phyloP scores from a whole-genome alignment of 2,888 invertebrate species.

The Onchidella celtica region DNA sequence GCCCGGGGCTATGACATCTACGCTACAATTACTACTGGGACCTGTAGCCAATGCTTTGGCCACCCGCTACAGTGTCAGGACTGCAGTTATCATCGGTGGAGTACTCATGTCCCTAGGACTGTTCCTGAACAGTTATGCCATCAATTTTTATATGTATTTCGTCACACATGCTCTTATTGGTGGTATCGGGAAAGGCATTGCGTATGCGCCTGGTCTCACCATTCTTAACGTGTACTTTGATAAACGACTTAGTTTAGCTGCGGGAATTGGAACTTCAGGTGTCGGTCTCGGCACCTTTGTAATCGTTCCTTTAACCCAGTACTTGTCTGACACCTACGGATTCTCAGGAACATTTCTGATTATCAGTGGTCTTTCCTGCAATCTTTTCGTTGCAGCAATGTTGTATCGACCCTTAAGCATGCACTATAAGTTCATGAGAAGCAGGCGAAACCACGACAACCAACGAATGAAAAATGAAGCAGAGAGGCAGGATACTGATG shows the following conservation, averaged over 20 bases:
- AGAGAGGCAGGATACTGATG: too few species aligned
- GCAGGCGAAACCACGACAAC: neutral
- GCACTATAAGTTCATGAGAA: constrained; percentile 50
- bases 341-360: constrained; percentile 66
- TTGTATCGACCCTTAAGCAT: constrained; percentile 63
- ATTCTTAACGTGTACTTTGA: constrained; percentile 67
- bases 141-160: constrained; percentile 58
- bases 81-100: constrained; percentile 59
- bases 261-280: constrained; percentile 66
- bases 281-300: constrained; percentile 68
- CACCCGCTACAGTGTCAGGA: constrained; percentile 61
- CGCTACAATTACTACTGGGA: constrained; percentile 53
- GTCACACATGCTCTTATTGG: constrained; percentile 62
- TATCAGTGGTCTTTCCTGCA: constrained; percentile 58
- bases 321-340: constrained; percentile 60
- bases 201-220: constrained; percentile 65
- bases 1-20: constrained; percentile 64
- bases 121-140: constrained; percentile 58
- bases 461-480: too few species aligned
- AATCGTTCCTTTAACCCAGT: constrained; percentile 62
- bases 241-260: constrained; percentile 65
- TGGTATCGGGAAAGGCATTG: constrained; percentile 64
- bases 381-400: constrained; percentile 62
- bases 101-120: constrained; percentile 56
- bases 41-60: constrained; percentile 64